Base-by-base conservation (phyloP, 2,113 vertebrate genomes). In the Nibea coibor region DNA sequence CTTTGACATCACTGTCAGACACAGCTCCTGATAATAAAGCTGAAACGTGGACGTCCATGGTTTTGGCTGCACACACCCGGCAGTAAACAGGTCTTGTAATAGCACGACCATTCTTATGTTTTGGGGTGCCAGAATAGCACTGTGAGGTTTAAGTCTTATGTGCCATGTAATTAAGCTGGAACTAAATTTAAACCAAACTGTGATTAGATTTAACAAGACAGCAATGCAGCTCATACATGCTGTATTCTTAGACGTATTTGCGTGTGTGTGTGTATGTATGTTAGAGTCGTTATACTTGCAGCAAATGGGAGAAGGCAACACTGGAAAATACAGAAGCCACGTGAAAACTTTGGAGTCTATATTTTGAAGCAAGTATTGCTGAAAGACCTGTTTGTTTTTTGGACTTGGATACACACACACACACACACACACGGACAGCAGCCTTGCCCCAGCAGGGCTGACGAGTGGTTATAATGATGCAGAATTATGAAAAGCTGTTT, bases 141-240 rank as follows among this genome's bases (percentile, higher is more conserved):
- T 31, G 62, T 78, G 83, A 85, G 88, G 74, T 92, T 80, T 57
- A 28, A 82, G 65, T 74, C 77, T 68, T 57, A 74, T 68, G 85
- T 85, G 83, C 74, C 31, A 56, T 93, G 83, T 89, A 91, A 92
- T 92, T 91, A 91, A 85, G 57, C 68, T 72, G 62, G 17, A 81
- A 28, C 88, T 93, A 87, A 87, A 90, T 84, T 88, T 87, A 88
- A 84, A 74, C 75, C 72, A 53, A 73, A 76, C 88, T 86, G 80
- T 85, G 79, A 85, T 89, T 84, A 86, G 61, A 61, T 87, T 90
- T 86, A 90, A 88, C 82, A 79, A 78, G 82, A 67, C 47, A 54
- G 75, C 59, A 50, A 64, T 65, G 24, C 68, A 59, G 63, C 58
- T 65, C 24, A 78, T 17, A 24, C 54, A 42, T 24, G 24, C 42